phyloP scores from a whole-genome alignment of 2,797 vertebrate genomes.

The Enteromius mattozi region DNA sequence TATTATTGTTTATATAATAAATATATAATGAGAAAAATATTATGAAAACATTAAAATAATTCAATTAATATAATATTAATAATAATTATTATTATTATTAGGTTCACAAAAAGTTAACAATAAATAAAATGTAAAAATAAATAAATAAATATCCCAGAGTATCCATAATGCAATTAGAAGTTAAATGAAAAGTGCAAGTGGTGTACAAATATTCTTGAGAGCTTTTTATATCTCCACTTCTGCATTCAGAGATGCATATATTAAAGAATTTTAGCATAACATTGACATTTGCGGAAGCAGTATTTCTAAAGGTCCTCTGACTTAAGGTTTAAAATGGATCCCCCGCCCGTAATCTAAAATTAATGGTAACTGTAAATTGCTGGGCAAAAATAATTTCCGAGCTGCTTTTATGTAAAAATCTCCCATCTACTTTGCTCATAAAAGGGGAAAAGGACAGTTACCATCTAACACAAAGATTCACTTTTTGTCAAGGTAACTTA shows the following conservation, averaged over 20 bases:
- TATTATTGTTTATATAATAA: too few species aligned
- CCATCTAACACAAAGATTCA: slow-evolving; percentile 27
- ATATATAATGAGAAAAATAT: too few species aligned
- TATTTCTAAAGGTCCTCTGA: slow-evolving; percentile 54
- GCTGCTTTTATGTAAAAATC: slow-evolving; percentile 17
- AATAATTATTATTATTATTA: too few species aligned
- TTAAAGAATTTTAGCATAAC: slow-evolving; percentile 52
- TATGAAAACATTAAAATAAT: too few species aligned
- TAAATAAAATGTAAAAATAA: too few species aligned
- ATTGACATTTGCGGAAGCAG: slow-evolving; percentile 55
- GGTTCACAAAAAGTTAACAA: too few species aligned
- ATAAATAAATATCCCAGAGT: slow-evolving; percentile 13
- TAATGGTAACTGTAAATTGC: slow-evolving; percentile 42
- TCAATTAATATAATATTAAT: too few species aligned
- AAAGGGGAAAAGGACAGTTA: slow-evolving; percentile 34
- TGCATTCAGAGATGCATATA: slow-evolving; percentile 46
- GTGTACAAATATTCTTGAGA: slow-evolving; percentile 48
- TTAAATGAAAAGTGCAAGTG: slow-evolving; percentile 40
- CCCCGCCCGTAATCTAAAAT: slow-evolving; percentile 22
- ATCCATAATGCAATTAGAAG: slow-evolving; percentile 46
- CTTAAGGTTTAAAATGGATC: slow-evolving; percentile 35
- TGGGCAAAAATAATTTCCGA: not conserved
- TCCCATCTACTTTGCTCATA: slow-evolving; percentile 15
- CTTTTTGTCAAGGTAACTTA: slow-evolving; percentile 21
- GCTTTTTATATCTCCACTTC: slow-evolving; percentile 45